phyloP scores from a whole-genome alignment of 2,888 invertebrate genomes.

The Chloromyia formosa region DNA sequence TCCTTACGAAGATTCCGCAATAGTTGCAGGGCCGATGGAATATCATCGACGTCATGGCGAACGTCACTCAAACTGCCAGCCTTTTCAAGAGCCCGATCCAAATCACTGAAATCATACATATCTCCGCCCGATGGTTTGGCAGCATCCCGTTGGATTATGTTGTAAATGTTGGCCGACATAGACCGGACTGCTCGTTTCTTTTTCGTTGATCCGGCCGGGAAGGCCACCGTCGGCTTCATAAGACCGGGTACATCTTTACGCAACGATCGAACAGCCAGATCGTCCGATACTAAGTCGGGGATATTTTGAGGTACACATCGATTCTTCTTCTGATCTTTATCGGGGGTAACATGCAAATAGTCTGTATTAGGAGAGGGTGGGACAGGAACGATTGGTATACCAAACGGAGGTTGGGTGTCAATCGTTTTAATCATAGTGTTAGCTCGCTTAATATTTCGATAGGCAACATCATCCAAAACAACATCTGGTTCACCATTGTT shows the following conservation, averaged over 20 bases:
- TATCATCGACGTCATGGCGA: constrained; percentile 56
- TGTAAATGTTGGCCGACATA: constrained; percentile 84
- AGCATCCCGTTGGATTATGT: constrained; percentile 74
- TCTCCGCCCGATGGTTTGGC: constrained; percentile 63
- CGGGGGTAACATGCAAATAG: constrained; percentile 81
- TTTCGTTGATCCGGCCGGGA: constrained; percentile 66
- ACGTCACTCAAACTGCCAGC: constrained; percentile 72
- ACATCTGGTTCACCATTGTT: constrained; percentile 78
- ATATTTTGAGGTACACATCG: constrained; percentile 50
- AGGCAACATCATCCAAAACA: constrained; percentile 84
- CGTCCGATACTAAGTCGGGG: constrained; percentile 87
- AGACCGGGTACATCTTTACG: constrained; percentile 75
- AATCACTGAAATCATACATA: constrained; percentile 68
- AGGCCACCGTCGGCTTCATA: constrained; percentile 55
- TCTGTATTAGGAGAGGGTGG: constrained; percentile 82
- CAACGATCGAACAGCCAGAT: constrained; percentile 84
- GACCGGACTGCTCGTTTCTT: constrained; percentile 85
- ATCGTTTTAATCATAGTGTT: constrained; percentile 76
- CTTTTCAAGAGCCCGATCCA: constrained; percentile 68
- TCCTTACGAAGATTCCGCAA: constrained; percentile 59
- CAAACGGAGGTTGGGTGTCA: constrained; percentile 89
- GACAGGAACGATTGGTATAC: constrained; percentile 87
- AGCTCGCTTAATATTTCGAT: constrained; percentile 79
- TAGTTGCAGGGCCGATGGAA: constrained; percentile 59
- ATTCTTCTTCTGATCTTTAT: constrained; percentile 68